These are phyloP conservation scores for Zaprionus ghesquierei DNA, from an alignment of 1,140 invertebrate genomes.

Conservation along the genomic window DNA sequence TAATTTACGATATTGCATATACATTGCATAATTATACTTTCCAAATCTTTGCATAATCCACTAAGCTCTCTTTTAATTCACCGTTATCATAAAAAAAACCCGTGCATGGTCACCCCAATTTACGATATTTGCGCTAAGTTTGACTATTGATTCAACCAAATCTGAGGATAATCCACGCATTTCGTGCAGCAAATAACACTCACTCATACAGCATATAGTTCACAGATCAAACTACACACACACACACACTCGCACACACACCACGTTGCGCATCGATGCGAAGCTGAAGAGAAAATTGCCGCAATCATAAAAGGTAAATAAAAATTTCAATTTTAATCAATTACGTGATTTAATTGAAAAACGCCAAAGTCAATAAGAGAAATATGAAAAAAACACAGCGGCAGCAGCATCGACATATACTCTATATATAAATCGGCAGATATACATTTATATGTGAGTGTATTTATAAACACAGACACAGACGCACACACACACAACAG, in stretches of 20 bases:
- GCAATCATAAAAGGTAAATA: constrained; percentile 75
- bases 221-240: constrained; percentile 1
- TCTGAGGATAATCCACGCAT: background rate
- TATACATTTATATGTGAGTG: constrained; percentile 3
- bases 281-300: constrained; percentile 6
- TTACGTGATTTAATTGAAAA: constrained; percentile 78
- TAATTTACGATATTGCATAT: background rate
- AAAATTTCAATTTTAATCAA: constrained; percentile 75
- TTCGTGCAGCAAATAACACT: background rate
- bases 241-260: background rate
- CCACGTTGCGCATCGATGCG: background rate
- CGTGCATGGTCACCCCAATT: background rate
- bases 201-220: background rate
- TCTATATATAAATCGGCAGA: constrained; percentile 15
- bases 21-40: too few species aligned
- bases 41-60: too few species aligned
- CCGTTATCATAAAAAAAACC: too few species aligned
- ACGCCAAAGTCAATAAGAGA: constrained; percentile 67
- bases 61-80: too few species aligned
- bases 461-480: constrained; percentile 12
- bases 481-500: constrained; percentile 11
- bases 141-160: background rate
- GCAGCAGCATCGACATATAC: constrained; percentile 21
- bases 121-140: background rate
- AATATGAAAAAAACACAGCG: constrained; percentile 21